Evolutionary conservation across 1,140 invertebrate species (phyloP).

Genomic region (Paraescarpia echinospica): DNA sequence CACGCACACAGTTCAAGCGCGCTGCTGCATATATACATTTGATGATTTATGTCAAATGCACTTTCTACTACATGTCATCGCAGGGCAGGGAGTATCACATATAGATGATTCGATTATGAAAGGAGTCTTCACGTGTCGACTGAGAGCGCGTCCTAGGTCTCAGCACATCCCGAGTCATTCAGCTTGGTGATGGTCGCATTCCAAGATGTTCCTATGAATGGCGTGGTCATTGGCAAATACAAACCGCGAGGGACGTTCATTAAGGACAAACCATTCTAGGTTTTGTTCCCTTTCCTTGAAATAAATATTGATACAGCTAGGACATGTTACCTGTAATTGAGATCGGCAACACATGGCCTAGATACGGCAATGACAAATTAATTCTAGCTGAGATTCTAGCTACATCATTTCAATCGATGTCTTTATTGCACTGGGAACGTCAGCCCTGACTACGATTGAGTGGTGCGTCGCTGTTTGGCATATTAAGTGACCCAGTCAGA

Average conservation of each 20-base stretch:
- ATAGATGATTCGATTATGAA: neutral
- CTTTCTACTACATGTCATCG: neutral
- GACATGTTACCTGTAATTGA: neutral
- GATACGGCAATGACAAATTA: neutral
- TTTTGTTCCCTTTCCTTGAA: neutral
- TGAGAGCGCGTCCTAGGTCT: neutral
- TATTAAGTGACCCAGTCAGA: neutral
- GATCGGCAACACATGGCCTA: neutral
- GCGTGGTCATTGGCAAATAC: neutral
- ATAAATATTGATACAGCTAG: neutral
- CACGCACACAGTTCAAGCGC: no score
- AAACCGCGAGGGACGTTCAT: neutral
- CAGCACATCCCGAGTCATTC: neutral
- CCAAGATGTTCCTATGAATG: neutral
- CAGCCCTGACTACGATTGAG: neutral
- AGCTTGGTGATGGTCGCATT: neutral
- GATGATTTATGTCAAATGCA: neutral
- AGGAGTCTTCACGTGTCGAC: neutral
- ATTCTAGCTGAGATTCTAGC: neutral
- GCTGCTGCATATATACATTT: neutral
- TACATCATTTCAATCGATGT: neutral
- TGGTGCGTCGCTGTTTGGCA: neutral
- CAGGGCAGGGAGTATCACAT: neutral
- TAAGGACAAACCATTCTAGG: neutral
- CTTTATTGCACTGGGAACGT: neutral